phyloP scores from a whole-genome alignment of 2,888 invertebrate genomes.

The Aquatica leii region DNA sequence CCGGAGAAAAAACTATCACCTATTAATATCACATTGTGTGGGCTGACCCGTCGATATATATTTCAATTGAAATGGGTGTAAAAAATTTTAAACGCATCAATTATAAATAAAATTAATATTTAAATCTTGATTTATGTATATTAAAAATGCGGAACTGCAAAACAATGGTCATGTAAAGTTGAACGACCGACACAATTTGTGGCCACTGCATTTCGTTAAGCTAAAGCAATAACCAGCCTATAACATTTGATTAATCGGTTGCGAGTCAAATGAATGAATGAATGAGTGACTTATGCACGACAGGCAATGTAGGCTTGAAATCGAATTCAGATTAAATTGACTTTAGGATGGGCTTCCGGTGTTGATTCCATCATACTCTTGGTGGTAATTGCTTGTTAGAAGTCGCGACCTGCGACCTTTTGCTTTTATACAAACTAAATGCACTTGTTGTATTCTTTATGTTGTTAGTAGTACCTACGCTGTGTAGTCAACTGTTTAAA shows the following conservation, averaged over 20 bases:
- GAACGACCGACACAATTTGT: conserved; percentile 28
- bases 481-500: background rate
- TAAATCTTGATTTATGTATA: conserved; percentile 1
- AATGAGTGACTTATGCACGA: conserved; percentile 31
- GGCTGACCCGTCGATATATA: conserved; percentile 5
- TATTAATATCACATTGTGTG: conserved; percentile 12
- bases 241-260: conserved; percentile 28
- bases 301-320: conserved; percentile 22
- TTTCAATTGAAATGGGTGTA: conserved; percentile 14
- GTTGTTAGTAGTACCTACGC: background rate
- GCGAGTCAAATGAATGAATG: conserved; percentile 25
- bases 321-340: conserved; percentile 32
- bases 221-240: conserved; percentile 18
- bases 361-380: background rate
- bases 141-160: conserved; percentile 25
- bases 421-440: background rate
- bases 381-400: background rate
- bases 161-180: conserved; percentile 22
- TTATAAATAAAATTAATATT: conserved; percentile 3
- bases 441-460: conserved; percentile 5
- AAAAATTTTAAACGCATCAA: background rate
- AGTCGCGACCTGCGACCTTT: conserved; percentile 19
- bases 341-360: conserved; percentile 33
- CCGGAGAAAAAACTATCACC: too few species aligned
- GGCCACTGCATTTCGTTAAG: conserved; percentile 26